A percentile compares a stretch with the other conserved stretches of the same genome.
Conservation (phyloP, 2,797 vertebrate species). For the Typhlichthys eigenmanni region DNA sequence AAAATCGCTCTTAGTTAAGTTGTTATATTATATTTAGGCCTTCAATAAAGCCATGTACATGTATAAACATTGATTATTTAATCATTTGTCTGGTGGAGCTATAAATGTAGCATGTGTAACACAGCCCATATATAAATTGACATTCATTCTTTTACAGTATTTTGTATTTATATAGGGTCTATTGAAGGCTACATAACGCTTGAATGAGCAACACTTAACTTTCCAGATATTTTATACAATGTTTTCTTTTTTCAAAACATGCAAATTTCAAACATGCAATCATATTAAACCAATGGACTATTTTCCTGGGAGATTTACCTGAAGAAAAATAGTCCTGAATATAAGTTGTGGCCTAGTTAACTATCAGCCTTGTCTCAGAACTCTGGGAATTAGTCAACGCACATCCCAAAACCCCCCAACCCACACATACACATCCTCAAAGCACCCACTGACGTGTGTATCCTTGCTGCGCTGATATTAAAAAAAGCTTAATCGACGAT, state of each 20-base stretch:
- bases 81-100: too few relatives aligned
- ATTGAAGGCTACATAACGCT: too few relatives aligned
- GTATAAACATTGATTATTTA: too few relatives aligned
- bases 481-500: conserved; percentile 75
- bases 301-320: conserved; percentile 14
- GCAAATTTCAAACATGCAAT: conserved; percentile 11
- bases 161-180: too few relatives aligned
- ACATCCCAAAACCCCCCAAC: conserved; percentile 37
- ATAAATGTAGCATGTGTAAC: too few relatives aligned
- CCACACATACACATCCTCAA: conserved; percentile 53
- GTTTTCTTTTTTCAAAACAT: background rate
- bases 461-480: conserved; percentile 66
- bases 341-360: conserved; percentile 46
- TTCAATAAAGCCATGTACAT: too few relatives aligned
- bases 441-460: conserved; percentile 61
- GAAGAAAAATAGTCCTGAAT: conserved; percentile 27
- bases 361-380: conserved; percentile 53
- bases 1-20: conserved; percentile 8
- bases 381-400: conserved; percentile 51
- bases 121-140: too few relatives aligned
- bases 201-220: too few relatives aligned
- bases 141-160: too few relatives aligned
- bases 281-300: conserved; percentile 23
- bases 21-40: too few relatives aligned
- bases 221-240: background rate